These are phyloP conservation scores for Troides helena DNA, from an alignment of 2,888 invertebrate species.

Conservation along the genomic window DNA sequence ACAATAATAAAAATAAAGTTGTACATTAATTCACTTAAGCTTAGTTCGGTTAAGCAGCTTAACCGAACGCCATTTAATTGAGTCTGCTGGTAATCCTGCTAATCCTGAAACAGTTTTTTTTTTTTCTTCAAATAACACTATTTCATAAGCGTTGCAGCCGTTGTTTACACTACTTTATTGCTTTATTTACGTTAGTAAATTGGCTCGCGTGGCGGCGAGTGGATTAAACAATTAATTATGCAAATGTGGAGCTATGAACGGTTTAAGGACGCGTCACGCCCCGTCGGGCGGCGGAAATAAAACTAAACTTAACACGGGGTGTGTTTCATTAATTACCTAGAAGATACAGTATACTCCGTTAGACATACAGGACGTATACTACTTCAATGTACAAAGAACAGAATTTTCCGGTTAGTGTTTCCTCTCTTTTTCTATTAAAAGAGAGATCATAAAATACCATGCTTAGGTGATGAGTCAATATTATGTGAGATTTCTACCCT, in stretches of 20 bases:
- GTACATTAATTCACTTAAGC: not conserved
- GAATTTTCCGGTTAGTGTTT: no score
- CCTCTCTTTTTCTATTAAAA: no score
- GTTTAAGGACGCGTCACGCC: constrained; percentile 26
- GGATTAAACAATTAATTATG: constrained; percentile 67
- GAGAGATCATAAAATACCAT: no score
- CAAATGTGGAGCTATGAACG: constrained; percentile 45
- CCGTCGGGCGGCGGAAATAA: constrained; percentile 12
- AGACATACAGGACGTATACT: no score
- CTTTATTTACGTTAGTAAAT: constrained; percentile 44
- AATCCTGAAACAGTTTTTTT: not conserved
- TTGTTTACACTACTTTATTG: constrained; percentile 27
- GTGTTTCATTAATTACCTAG: constrained; percentile 19
- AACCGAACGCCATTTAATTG: not conserved
- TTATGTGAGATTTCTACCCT: no score
- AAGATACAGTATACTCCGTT: no score
- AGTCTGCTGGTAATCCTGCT: not conserved
- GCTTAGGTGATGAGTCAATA: no score
- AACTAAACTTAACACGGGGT: constrained; percentile 8
- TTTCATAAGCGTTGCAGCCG: constrained; percentile 8
- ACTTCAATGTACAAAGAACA: no score
- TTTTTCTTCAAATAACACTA: constrained; percentile 2
- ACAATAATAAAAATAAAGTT: not conserved
- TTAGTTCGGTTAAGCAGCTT: not conserved
- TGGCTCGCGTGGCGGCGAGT: constrained; percentile 43